phyloP scores from a whole-genome alignment of 2,797 vertebrate genomes.

The Pteropus rufus region DNA sequence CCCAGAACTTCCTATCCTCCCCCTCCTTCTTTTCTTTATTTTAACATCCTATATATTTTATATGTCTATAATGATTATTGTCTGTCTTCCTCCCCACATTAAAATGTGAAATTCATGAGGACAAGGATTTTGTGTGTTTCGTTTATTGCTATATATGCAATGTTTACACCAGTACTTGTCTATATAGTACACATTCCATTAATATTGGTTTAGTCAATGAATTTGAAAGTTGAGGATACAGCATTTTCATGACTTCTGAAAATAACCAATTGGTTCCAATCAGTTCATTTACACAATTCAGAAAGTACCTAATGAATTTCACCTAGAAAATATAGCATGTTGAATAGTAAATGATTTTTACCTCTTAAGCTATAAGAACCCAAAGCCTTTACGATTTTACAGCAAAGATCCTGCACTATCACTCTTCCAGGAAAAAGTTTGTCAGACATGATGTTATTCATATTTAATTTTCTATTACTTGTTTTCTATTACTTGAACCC shows the following conservation, averaged over 20 bases:
- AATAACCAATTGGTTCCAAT: background rate
- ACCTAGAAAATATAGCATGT: background rate
- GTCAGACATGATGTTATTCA: background rate
- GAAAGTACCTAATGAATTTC: background rate
- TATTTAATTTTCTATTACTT: conserved; percentile 31
- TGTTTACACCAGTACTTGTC: background rate
- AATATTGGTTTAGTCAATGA: background rate
- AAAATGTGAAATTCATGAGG: background rate
- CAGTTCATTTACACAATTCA: background rate
- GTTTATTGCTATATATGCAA: background rate
- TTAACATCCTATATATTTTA: background rate
- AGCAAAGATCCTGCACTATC: background rate
- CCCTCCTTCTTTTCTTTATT: background rate
- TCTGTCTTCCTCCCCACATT: background rate
- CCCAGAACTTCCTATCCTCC: background rate
- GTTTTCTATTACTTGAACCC: background rate
- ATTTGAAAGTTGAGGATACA: background rate
- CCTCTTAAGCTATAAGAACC: background rate
- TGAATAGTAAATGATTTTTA: background rate
- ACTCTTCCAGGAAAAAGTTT: background rate
- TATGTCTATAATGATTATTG: background rate
- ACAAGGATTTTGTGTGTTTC: background rate
- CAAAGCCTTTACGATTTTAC: background rate
- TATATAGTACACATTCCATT: background rate
- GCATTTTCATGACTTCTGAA: background rate